Conservation (phyloP, 2,888 invertebrate genomes). For the Philereme vetulata region DNA sequence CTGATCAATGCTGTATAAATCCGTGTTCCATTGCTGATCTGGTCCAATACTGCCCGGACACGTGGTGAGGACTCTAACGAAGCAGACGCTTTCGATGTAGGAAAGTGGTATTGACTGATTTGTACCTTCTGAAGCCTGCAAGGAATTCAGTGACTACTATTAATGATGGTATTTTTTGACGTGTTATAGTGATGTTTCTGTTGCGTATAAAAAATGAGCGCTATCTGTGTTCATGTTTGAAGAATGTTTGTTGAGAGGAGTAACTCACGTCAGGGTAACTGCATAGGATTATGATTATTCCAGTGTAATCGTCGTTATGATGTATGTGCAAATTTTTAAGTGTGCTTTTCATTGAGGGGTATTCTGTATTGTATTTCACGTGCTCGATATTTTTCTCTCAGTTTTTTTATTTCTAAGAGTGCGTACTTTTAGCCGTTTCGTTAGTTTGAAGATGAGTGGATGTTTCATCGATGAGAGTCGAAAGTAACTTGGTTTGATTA, state of each 20-base stretch:
- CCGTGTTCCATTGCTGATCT: slow-evolving; percentile 65
- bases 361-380: background rate
- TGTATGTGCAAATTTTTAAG: too few relatives aligned
- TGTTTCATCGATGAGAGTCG: background rate
- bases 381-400: background rate
- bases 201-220: background rate
- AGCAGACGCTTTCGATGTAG: slow-evolving; percentile 20
- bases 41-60: slow-evolving; percentile 70
- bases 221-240: background rate
- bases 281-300: too few relatives aligned
- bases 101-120: slow-evolving; percentile 35
- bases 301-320: too few relatives aligned
- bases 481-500: background rate
- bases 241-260: background rate
- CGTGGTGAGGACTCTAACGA: slow-evolving; percentile 57
- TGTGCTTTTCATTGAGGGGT: too few relatives aligned
- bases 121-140: slow-evolving; percentile 6
- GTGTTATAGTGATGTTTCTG: slow-evolving; percentile 10
- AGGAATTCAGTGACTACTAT: slow-evolving; percentile 18
- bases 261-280: too few relatives aligned
- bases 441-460: background rate
- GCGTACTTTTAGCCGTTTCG: background rate
- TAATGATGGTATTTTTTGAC: slow-evolving; percentile 1
- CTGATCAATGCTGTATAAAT: slow-evolving; percentile 63
- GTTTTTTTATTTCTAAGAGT: background rate